phyloP scores from a whole-genome alignment of 2,797 vertebrate species.

The Rhincodon typus region DNA sequence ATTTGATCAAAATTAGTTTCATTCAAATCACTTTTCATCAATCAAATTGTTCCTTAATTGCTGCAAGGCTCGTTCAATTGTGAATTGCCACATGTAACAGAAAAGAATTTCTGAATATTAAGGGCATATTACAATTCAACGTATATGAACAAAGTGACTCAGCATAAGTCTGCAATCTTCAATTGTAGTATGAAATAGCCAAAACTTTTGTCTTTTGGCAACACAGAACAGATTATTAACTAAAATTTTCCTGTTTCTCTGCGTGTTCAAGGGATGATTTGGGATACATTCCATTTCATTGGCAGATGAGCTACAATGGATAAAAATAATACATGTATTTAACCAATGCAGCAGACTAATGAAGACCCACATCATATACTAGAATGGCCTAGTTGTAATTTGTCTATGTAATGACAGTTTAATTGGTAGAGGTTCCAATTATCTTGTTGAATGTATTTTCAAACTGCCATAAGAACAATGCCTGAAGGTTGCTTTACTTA shows the following conservation, averaged over 20 bases:
- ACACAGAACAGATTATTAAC: neutral
- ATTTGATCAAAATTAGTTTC: neutral
- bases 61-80: neutral
- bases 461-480: neutral
- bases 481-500: neutral
- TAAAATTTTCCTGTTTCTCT: neutral
- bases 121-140: neutral
- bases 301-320: constrained; percentile 44
- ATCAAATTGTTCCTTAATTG: neutral
- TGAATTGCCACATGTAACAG: neutral
- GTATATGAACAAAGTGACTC: neutral
- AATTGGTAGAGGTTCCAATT: neutral
- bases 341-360: neutral
- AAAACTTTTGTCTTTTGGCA: neutral
- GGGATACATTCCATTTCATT: constrained; percentile 41
- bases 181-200: neutral
- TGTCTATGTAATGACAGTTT: neutral
- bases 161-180: neutral
- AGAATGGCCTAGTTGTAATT: neutral
- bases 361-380: too few relatives aligned
- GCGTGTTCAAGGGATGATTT: neutral
- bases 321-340: neutral
- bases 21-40: neutral
- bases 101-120: neutral
- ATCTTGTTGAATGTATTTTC: neutral